Evolutionary conservation across 2,797 vertebrate species (phyloP).

Genomic region (Xenopus petersii): DNA sequence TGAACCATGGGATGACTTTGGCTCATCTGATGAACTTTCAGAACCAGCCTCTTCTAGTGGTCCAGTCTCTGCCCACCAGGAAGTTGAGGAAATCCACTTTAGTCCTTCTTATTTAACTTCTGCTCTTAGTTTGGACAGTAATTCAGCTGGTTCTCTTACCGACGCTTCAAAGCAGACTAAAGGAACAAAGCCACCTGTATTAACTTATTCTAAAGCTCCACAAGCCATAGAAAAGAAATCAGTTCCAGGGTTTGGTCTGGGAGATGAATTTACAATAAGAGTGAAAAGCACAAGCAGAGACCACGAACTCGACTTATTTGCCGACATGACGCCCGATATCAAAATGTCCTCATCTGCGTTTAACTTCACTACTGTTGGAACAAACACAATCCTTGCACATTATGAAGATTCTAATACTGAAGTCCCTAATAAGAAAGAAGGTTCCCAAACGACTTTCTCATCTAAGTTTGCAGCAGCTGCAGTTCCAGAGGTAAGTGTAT

Average conservation of each 20-base stretch:
- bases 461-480: slow-evolving; percentile 88
- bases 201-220: slow-evolving; percentile 34
- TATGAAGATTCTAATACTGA: slow-evolving; percentile 15
- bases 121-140: background rate
- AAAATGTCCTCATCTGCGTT: slow-evolving; percentile 76
- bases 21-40: slow-evolving; percentile 55
- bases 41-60: slow-evolving; percentile 50
- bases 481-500: slow-evolving; percentile 74
- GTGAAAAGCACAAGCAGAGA: slow-evolving; percentile 78
- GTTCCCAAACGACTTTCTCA: slow-evolving; percentile 64
- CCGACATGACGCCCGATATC: slow-evolving; percentile 95
- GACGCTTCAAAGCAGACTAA: background rate
- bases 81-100: slow-evolving; percentile 33
- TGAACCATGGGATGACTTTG: slow-evolving; percentile 75
- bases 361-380: slow-evolving; percentile 61
- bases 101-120: slow-evolving; percentile 36
- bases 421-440: background rate
- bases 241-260: slow-evolving; percentile 65
- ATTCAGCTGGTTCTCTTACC: background rate
- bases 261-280: slow-evolving; percentile 93
- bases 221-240: slow-evolving; percentile 50
- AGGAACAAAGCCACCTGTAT: slow-evolving; percentile 10
- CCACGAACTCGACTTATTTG: slow-evolving; percentile 93
- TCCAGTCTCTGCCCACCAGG: slow-evolving; percentile 1
- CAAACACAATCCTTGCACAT: slow-evolving; percentile 40